Evolutionary conservation across 1,140 invertebrate species (phyloP), one percentile per base, ranked within the genome.

Genomic region (Drosophila obscura): DNA sequence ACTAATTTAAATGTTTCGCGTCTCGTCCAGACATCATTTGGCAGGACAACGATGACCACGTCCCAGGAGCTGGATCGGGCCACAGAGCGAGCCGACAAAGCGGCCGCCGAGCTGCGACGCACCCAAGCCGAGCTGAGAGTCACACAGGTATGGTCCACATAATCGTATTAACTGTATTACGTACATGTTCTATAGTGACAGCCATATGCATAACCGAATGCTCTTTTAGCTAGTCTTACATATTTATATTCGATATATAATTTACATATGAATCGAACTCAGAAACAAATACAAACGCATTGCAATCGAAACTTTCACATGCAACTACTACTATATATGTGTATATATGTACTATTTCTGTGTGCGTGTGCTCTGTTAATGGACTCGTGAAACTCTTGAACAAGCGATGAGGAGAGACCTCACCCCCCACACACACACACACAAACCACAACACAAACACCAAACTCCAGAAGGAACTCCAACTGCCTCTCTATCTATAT

Each of bases 71-170:
- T 97, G 65, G 96, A 97, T 74, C 93, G 96, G 50, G 94, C 97
- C 60, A 96, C 97, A 93, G 97, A 98, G 91, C 94, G 96, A 55
- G 95, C 96, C 41, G 97, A 98, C 80, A 97, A 97, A 74, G 93
- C 95, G 0, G 93, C 96, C 7, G 94, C 95, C 39, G 97, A 98
- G 74, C 92, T 98, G 60, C 94, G 97, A 82, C 93, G 97, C 80
- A 96, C 96, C 28, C 96, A 96, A 91, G 96, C 96, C 7, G 97
- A 98, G 87, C 93, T 96, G 73, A 94, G 96, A 92, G 97, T 96
- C 59, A 97, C 96, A 60, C 94, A 95, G 92, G 94, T 92, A 91
- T 46, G 73, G 51, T 55, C 49, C 71, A 60, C 16, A 24, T 11
- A 46, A 55, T 51, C 41, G 51, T 46, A 46, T 49, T 31, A 3